Evolutionary conservation across 2,888 invertebrate species (phyloP), one percentile per base, ranked within the genome.

Genomic region (Lymantria dispar): DNA sequence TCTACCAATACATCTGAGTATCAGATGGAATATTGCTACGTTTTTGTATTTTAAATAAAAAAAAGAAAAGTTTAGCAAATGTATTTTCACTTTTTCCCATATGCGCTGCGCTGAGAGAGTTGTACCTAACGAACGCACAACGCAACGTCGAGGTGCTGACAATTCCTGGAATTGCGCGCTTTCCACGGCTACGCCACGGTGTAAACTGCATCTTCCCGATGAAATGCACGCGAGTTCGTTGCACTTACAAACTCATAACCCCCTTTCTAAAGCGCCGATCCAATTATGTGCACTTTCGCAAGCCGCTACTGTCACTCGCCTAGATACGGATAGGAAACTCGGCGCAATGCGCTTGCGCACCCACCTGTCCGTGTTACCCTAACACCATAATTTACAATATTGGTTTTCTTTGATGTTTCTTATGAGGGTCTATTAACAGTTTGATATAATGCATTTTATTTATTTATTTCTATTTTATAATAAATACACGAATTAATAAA

Each of bases 221-320:
- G 83, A 88, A 88, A 87, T 84, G 86, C 85, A 85, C 68, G 76
- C 79, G 84, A 84, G 91, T 90, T 91, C 91, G 86, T 83, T 89
- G 91, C 89, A 88, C 91, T 88, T 82, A 84, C 90, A 88, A 89
- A 89, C 91, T 89, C 91, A 86, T 91, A 91, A 91, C 91, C 91
- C 91, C 89, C 90, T 91, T 91, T 90, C 90, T 87, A 89, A 88
- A 89, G 91, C 88, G 79, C 82, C 88, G 89, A 90, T 89, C 87
- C 89, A 91, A 91, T 91, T 90, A 90, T 91, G 87, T 91, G 90
- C 89, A 91, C 91, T 91, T 91, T 91, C 91, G 89, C 89, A 88
- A 90, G 87, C 85, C 78, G 84, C 88, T 87, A 87, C 90, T 88
- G 89, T 88, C 89, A 85, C 86, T 89, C 84, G 90, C 91, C 91